Evolutionary conservation across 2,113 vertebrate genomes (phyloP).

Genomic region (Laticauda laticaudata): DNA sequence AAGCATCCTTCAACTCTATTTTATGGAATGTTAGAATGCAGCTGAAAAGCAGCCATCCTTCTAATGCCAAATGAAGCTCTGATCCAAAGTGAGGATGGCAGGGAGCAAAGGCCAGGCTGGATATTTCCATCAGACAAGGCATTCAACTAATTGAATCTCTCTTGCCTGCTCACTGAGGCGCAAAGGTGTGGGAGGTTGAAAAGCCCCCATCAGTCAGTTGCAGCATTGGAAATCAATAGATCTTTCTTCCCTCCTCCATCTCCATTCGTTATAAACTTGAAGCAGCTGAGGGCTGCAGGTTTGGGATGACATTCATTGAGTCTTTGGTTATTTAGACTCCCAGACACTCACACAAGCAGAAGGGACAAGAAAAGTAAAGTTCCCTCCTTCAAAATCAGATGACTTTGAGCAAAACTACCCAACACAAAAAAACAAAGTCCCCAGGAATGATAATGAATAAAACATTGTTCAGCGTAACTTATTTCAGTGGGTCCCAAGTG

Average conservation of each 20-base stretch:
- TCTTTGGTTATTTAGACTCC: background rate
- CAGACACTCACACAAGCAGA: background rate
- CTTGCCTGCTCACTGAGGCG: slow-evolving; percentile 16
- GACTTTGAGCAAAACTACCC: background rate
- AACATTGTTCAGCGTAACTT: background rate
- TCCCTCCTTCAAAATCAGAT: background rate
- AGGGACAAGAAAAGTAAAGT: no score
- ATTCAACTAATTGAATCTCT: slow-evolving; percentile 23
- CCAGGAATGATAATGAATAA: background rate
- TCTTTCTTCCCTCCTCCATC: background rate
- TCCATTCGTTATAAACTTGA: background rate
- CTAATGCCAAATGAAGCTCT: background rate
- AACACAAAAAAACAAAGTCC: background rate
- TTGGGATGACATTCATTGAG: background rate
- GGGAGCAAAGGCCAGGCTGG: background rate
- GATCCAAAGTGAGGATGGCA: background rate
- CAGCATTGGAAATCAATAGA: slow-evolving; percentile 27
- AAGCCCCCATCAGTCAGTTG: background rate
- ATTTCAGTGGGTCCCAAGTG: background rate
- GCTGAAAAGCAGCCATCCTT: background rate
- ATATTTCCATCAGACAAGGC: background rate
- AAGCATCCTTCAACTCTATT: background rate
- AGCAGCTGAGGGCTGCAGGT: background rate
- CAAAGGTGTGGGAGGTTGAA: slow-evolving; percentile 24
- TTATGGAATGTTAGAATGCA: background rate